A percentile compares a stretch with the other conserved stretches of the same genome.
Evolutionary conservation across 2,888 invertebrate species (phyloP).

Genomic region (Escarpia spicata): DNA sequence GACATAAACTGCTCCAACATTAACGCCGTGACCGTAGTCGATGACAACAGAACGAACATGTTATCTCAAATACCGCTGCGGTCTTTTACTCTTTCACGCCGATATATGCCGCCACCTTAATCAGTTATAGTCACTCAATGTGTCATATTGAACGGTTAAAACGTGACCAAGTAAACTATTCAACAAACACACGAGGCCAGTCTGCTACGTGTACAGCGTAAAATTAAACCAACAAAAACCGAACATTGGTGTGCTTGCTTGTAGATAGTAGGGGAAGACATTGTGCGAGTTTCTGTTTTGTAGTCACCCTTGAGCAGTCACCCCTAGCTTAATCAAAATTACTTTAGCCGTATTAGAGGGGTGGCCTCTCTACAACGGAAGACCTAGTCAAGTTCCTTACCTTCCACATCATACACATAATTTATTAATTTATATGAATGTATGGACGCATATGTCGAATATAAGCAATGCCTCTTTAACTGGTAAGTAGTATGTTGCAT

Average conservation of each 20-base stretch:
- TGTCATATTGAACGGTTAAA: background rate
- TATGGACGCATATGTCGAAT: too few relatives aligned
- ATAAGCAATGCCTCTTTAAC: too few relatives aligned
- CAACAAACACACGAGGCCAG: background rate
- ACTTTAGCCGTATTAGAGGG: too few relatives aligned
- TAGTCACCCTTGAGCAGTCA: too few relatives aligned
- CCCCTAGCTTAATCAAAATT: too few relatives aligned
- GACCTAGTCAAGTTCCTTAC: too few relatives aligned
- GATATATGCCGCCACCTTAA: background rate
- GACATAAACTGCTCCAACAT: background rate
- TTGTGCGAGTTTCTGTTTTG: too few relatives aligned
- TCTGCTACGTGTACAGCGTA: background rate
- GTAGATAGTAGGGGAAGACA: background rate
- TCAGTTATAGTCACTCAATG: background rate
- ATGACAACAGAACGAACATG: background rate
- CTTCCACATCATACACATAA: too few relatives aligned
- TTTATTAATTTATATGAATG: too few relatives aligned
- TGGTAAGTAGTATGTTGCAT: too few relatives aligned
- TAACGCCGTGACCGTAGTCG: background rate
- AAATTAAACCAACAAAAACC: background rate
- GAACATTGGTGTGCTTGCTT: background rate
- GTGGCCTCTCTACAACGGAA: too few relatives aligned
- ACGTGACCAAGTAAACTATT: background rate
- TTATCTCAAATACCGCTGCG: background rate
- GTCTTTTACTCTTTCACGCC: background rate